Evolutionary conservation across 1,140 invertebrate species (phyloP).

Genomic region (Drosophila orena): DNA sequence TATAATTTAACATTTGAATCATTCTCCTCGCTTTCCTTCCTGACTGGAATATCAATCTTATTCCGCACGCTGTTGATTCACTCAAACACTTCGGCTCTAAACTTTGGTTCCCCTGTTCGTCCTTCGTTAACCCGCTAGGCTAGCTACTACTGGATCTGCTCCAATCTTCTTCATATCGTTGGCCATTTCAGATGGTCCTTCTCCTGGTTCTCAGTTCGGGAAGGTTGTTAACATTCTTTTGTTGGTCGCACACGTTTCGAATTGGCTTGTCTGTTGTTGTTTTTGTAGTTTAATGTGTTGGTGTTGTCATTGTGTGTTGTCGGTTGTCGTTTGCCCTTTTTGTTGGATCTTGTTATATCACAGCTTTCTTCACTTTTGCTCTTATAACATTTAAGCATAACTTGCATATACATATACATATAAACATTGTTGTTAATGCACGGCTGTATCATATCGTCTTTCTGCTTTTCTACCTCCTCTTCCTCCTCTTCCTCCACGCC

Average conservation of each 20-base stretch:
- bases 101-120: slow-evolving; percentile 35
- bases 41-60: slow-evolving; percentile 7
- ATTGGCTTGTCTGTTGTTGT: slow-evolving; percentile 59
- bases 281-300: slow-evolving; percentile 34
- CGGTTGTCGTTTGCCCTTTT: slow-evolving; percentile 49
- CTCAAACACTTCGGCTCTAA: slow-evolving; percentile 21
- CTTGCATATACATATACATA: slow-evolving; percentile 71
- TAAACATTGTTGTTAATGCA: slow-evolving; percentile 62
- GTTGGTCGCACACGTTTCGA: slow-evolving; percentile 80
- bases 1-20: slow-evolving; percentile 56
- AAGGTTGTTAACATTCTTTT: slow-evolving; percentile 67
- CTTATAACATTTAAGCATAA: slow-evolving; percentile 77
- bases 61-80: slow-evolving; percentile 25
- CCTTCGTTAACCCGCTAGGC: slow-evolving; percentile 45
- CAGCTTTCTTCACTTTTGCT: slow-evolving; percentile 76
- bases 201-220: slow-evolving; percentile 19
- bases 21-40: slow-evolving; percentile 26
- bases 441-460: slow-evolving; percentile 30
- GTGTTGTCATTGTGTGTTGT: slow-evolving; percentile 46
- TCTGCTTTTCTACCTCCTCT: not conserved
- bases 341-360: slow-evolving; percentile 60
- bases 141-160: slow-evolving; percentile 47
- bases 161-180: slow-evolving; percentile 19
- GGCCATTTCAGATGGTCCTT: slow-evolving; percentile 16
- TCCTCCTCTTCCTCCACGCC: not conserved